Base-by-base conservation (phyloP, 2,888 invertebrate genomes). In the Asteroscopus sphinx region DNA sequence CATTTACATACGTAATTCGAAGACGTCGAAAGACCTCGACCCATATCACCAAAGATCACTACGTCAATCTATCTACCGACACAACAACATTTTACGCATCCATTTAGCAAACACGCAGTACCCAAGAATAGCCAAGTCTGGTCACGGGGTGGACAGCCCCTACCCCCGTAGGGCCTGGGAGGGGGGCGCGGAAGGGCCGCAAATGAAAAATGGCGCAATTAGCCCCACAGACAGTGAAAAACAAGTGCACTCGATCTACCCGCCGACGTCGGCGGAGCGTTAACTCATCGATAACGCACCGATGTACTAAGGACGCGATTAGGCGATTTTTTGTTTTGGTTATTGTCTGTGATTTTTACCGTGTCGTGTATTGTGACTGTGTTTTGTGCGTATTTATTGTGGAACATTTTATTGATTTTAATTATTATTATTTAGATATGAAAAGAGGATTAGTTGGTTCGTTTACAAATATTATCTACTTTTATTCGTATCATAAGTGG, bases 151-250 rank as follows among this genome's bases (percentile, higher is more conserved):
- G 68, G 74, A 65, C 61, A 51, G 39, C 39, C 25, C 54, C 60
- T n/a, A 61, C 58, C 70, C 59, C 46, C 35, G 57, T 59, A 61
- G 70, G 76, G 74, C 60, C 5, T 21, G 21, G 64, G 48, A 60
- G 55, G 59, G 73, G 70, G 69, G 81, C 70, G 68, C 73, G 81
- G 82, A 79, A 77, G 87, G 87, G 86, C 81, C 84, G 86, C 83
- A 86, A 86, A 90, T 93, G 93, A 94, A 90, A 92, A 93, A 93
- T 93, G 87, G 91, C 86, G 90, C 92, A 92, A 93, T 93, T 94
- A 93, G 93, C 89, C 86, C 82, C 88, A 81, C 88, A 90, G 93
- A 93, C 93, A 93, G 93, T 93, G 93, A 94, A 92, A 92, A 92
- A 94, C 92, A 91, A 92, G 92, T 90, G 91, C 91, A 91, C 91